These are phyloP conservation scores for Chromis chromis DNA, from an alignment of 2,797 vertebrate species.

Conservation along the genomic window DNA sequence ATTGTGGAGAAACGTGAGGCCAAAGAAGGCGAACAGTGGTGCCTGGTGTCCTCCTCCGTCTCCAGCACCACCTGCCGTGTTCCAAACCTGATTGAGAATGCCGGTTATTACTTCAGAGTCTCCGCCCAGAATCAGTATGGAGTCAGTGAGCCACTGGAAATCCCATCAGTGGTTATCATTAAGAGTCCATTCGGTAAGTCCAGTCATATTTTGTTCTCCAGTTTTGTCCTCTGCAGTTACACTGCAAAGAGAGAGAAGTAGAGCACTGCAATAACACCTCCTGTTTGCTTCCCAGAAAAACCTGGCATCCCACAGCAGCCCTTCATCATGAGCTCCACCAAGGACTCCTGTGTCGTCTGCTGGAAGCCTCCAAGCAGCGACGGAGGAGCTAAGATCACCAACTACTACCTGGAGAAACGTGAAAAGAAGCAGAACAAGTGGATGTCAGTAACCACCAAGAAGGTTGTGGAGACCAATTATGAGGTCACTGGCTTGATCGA, in stretches of 20 bases:
- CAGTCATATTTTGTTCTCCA: not conserved
- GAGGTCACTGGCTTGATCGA: conserved; percentile 93
- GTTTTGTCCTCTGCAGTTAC: not conserved
- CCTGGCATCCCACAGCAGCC: conserved; percentile 93
- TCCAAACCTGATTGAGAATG: conserved; percentile 93
- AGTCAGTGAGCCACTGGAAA: conserved; percentile 94
- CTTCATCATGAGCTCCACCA: conserved; percentile 89
- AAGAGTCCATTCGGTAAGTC: conserved; percentile 96
- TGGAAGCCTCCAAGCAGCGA: conserved; percentile 97
- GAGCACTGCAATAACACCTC: conserved; percentile 6
- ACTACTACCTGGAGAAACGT: conserved; percentile 96
- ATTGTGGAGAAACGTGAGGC: conserved; percentile 97
- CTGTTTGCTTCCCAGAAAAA: conserved; percentile 87
- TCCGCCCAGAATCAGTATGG: conserved; percentile 97
- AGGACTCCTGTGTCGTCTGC: conserved; percentile 93
- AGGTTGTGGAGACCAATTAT: conserved; percentile 91
- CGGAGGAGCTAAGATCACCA: conserved; percentile 95
- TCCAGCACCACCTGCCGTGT: conserved; percentile 94
- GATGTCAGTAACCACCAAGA: conserved; percentile 93
- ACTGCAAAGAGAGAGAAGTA: conserved; percentile 9
- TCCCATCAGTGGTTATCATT: conserved; percentile 91
- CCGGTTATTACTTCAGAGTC: conserved; percentile 98
- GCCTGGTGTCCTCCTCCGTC: conserved; percentile 94
- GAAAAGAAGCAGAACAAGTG: conserved; percentile 99
- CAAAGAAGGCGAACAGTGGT: conserved; percentile 96